Percentiles rank a stretch among this genome's conserved stretches.
These are phyloP conservation scores for Malacoraja senta DNA, from an alignment of 2,797 vertebrate species.

Conservation along the genomic window DNA sequence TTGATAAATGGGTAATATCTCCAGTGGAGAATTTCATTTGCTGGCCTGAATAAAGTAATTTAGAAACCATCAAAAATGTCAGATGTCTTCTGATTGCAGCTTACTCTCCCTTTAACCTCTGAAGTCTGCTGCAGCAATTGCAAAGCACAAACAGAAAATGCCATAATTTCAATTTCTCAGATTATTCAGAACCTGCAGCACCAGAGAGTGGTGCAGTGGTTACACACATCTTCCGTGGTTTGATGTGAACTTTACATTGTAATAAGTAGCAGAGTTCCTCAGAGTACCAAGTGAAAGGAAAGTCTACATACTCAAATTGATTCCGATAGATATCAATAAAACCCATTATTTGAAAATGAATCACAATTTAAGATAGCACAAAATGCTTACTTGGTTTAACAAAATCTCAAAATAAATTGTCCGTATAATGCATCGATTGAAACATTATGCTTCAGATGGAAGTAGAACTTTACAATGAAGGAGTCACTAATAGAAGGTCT, in stretches of 20 bases:
- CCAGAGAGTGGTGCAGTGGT: background rate
- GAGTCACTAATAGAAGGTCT: background rate
- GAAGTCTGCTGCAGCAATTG: background rate
- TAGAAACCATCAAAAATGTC: conserved; percentile 36
- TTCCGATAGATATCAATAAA: background rate
- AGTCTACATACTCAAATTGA: background rate
- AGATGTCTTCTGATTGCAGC: background rate
- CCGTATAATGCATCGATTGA: background rate
- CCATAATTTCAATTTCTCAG: conserved; percentile 20
- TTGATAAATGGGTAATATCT: conserved; percentile 38
- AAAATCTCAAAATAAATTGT: conserved; percentile 1
- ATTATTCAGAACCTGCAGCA: background rate
- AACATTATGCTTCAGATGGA: background rate
- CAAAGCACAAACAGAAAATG: conserved; percentile 6
- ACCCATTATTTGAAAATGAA: background rate
- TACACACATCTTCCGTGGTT: background rate
- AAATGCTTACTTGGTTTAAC: background rate
- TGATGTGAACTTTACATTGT: background rate
- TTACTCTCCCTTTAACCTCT: conserved; percentile 33
- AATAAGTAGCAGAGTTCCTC: background rate
- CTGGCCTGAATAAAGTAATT: conserved; percentile 32
- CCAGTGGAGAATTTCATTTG: conserved; percentile 32
- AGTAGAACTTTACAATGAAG: background rate
- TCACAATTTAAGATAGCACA: background rate
- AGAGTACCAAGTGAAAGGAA: background rate